A percentile compares a stretch with the other conserved stretches of the same genome.
phyloP scores from a whole-genome alignment of 2,113 vertebrate genomes.

The Barnardius zonarius region DNA sequence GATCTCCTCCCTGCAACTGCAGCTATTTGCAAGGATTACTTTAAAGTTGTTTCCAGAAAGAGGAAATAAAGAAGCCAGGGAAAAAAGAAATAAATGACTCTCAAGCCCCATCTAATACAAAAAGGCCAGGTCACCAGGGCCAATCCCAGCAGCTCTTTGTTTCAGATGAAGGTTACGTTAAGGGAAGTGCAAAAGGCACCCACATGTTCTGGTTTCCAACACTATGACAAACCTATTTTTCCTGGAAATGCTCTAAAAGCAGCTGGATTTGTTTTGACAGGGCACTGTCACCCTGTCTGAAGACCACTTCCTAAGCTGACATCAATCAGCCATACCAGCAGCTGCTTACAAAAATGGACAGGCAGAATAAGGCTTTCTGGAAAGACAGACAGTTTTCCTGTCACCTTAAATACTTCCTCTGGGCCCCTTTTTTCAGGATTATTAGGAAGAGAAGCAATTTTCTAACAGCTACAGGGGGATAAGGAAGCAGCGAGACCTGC shows the following conservation, averaged over 20 bases:
- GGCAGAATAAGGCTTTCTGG: neutral
- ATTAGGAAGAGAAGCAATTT: constrained; percentile 4
- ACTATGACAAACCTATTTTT: neutral
- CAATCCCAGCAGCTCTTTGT: neutral
- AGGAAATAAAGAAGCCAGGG: neutral
- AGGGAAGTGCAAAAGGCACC: neutral
- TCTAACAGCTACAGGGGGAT: neutral
- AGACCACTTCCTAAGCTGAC: constrained; percentile 24
- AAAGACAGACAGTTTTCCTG: neutral
- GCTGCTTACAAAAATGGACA: constrained; percentile 11
- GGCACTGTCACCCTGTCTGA: neutral
- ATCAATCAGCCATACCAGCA: constrained; percentile 33
- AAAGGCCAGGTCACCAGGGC: neutral
- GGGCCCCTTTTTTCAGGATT: neutral
- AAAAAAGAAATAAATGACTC: neutral
- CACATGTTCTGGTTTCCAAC: neutral
- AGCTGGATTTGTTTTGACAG: constrained; percentile 37
- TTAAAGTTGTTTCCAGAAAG: neutral
- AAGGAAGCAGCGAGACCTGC: neutral
- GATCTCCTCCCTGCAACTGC: neutral
- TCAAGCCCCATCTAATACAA: neutral
- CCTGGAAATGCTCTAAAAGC: constrained; percentile 40
- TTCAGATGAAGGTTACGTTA: neutral
- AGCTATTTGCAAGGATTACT: neutral
- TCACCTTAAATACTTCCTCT: constrained; percentile 18